Evolutionary conservation across 2,797 vertebrate species (phyloP).

Genomic region (Amazona ochrocephala): DNA sequence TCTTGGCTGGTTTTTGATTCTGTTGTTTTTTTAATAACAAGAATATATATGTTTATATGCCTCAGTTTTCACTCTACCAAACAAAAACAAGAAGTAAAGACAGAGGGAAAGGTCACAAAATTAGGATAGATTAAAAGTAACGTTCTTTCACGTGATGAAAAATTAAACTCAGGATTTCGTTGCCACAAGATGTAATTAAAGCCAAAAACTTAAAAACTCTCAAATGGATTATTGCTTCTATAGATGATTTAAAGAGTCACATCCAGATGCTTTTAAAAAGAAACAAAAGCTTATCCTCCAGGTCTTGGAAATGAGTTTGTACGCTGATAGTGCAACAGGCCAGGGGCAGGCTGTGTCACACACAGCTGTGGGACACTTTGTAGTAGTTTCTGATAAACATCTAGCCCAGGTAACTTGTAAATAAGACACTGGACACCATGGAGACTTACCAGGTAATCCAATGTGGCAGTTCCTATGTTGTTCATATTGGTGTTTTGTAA

Average conservation of each 20-base stretch:
- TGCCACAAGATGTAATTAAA: not conserved
- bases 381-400: not conserved
- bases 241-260: not conserved
- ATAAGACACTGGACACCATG: not conserved
- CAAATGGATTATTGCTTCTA: not conserved
- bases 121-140: not conserved
- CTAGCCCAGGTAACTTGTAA: fast-evolving
- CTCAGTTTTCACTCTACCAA: not conserved
- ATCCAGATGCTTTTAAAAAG: not conserved
- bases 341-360: not conserved
- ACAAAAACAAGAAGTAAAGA: not conserved
- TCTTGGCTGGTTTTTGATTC: not conserved
- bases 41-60: not conserved
- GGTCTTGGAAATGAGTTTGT: not conserved
- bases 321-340: fast-evolving
- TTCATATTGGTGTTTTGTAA: not conserved
- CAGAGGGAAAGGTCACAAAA: not conserved
- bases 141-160: not conserved
- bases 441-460: not conserved
- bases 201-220: not conserved
- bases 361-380: not conserved
- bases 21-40: not conserved
- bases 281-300: not conserved
- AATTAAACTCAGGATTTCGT: not conserved
- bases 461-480: not conserved